Evolutionary conservation across 2,113 vertebrate genomes (phyloP).

Genomic region (Nicator chloris): DNA sequence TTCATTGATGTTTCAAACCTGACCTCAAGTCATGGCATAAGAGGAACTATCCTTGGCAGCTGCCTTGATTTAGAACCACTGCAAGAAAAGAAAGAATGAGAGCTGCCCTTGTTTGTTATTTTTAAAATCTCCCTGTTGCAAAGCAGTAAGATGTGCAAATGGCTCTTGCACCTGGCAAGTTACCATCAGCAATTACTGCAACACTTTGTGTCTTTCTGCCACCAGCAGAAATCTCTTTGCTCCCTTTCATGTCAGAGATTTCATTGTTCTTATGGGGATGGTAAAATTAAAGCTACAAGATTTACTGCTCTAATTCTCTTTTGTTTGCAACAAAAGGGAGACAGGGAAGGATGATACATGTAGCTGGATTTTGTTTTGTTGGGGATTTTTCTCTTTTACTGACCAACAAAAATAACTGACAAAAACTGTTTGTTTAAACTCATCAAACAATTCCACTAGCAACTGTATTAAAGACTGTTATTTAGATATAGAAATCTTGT

Average conservation of each 20-base stretch:
- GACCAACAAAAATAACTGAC: not conserved
- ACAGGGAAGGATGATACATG: not conserved
- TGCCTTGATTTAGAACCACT: not conserved
- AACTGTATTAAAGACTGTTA: not conserved
- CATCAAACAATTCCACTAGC: not conserved
- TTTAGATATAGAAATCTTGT: not conserved
- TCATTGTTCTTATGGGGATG: conserved; percentile 43
- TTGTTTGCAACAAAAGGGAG: conserved; percentile 6
- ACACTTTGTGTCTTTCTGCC: conserved; percentile 21
- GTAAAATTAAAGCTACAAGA: conserved; percentile 49
- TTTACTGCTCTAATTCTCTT: conserved; percentile 58
- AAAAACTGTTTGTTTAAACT: not conserved
- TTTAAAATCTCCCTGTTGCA: conserved; percentile 1
- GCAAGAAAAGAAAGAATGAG: not conserved
- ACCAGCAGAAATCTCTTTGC: conserved; percentile 22
- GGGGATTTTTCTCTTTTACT: not conserved
- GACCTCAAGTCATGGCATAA: not conserved
- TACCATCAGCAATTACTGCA: conserved; percentile 45
- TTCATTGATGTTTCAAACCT: not conserved
- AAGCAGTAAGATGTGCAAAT: conserved; percentile 25
- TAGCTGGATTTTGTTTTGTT: not conserved
- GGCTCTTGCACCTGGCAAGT: conserved; percentile 36
- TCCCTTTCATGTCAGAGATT: conserved; percentile 35
- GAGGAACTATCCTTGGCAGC: not conserved
- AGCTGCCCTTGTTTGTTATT: not conserved